Conservation (phyloP, 2,113 vertebrate genomes). For the Muntiacus muntjak region DNA sequence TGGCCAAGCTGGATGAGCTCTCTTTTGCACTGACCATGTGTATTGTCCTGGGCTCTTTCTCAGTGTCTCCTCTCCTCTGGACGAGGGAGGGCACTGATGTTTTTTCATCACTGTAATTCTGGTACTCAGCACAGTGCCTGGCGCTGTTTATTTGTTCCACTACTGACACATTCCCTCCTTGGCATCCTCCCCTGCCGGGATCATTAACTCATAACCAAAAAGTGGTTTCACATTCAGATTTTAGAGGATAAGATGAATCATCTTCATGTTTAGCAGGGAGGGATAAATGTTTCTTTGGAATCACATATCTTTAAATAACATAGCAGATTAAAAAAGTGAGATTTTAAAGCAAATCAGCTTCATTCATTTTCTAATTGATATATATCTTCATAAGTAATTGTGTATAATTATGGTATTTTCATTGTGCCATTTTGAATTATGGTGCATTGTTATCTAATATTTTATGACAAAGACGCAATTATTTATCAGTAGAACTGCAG, state of each 20-base stretch:
- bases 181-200: neutral
- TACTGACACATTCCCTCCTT: neutral
- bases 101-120: neutral
- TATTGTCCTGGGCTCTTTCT: neutral
- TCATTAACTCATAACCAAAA: conserved; percentile 11
- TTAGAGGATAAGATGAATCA: neutral
- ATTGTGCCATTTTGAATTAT: neutral
- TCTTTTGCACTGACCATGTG: neutral
- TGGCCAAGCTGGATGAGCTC: neutral
- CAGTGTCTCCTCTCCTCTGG: neutral
- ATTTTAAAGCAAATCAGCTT: neutral
- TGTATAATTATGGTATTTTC: neutral
- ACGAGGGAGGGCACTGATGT: neutral
- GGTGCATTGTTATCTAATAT: neutral
- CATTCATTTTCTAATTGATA: neutral
- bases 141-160: neutral
- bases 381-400: neutral
- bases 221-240: neutral
- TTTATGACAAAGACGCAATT: neutral
- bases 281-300: neutral
- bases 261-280: neutral
- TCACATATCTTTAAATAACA: neutral
- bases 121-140: neutral
- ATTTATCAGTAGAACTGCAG: neutral
- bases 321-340: neutral